These are phyloP conservation scores for Halocynthia roretzi DNA, from an alignment of 23 tunicate species.

Conservation along the genomic window DNA sequence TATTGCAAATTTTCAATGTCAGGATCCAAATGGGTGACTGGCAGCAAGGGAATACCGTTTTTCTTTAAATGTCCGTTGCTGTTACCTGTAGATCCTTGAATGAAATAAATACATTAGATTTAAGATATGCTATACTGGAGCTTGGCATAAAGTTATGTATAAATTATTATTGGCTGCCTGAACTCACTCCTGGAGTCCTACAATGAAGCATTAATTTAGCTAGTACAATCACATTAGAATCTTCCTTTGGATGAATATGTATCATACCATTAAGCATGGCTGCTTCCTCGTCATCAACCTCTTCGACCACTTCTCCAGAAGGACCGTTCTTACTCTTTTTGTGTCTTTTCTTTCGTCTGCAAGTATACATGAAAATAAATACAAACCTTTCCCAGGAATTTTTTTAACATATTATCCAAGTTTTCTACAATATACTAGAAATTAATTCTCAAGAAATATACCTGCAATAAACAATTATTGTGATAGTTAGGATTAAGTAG, in stretches of 20 bases:
- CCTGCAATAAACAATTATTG: conserved; percentile 81
- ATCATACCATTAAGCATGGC: conserved; percentile 45
- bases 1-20: conserved; percentile 38
- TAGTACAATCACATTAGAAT: too few relatives aligned
- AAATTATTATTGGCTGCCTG: too few relatives aligned
- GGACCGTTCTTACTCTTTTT: conserved; percentile 13
- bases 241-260: too few relatives aligned
- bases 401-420: background rate
- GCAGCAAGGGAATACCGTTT: conserved; percentile 31
- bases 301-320: background rate
- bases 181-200: too few relatives aligned
- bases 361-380: background rate
- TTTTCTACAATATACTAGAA: background rate
- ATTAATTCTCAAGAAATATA: background rate
- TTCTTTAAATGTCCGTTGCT: conserved; percentile 23
- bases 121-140: background rate
- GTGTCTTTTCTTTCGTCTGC: conserved; percentile 15
- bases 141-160: too few relatives aligned
- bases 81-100: conserved; percentile 35
- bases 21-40: conserved; percentile 27
- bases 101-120: background rate
- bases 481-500: conserved; percentile 46
- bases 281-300: conserved; percentile 26
- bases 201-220: too few relatives aligned
- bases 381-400: background rate